Evolutionary conservation across 2,888 invertebrate genomes (phyloP), one percentile per base, ranked within the genome.

Genomic region (Acheta domesticus): DNA sequence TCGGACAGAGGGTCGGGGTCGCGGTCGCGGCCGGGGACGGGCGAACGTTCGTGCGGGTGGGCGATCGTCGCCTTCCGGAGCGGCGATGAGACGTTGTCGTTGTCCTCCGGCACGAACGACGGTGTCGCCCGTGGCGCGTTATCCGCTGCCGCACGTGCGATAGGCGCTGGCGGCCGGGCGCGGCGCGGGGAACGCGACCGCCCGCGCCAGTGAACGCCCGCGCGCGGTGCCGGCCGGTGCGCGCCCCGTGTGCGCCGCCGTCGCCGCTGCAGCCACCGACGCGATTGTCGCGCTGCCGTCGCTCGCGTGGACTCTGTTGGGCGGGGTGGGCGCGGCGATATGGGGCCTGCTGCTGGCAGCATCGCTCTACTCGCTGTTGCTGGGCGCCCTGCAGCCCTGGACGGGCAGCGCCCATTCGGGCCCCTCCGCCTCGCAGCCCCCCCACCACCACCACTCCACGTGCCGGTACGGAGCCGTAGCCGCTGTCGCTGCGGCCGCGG

Each of bases 281-380:
- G 62, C 36, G 8, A 36, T 62, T n/a, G 62, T 16, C 50, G 77
- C 20, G 20, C 49, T 48, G 48, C 20, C 49, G 12, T 19, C 48
- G 48, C 48, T 75, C 19, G 20, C 62, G 62, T 79, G 79, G 79
- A 79, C 76, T 50, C 11, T 62, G 14, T 49, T 79, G 23, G 49
- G n/a, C n/a, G 76, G 77, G 73, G 77, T 16, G 20, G 49, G 62
- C 12, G 76, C 76, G 76, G 16, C 75, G 2, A 4, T 80, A 12
- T 80, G 80, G 80, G 49, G 74, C 20, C 48, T 80, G 16, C 75
- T 80, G 19, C 78, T 80, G 36, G 78, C 80, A 5, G 74, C 74
- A 48, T 76, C 76, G 16, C 62, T 77, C 21, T 78, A 78, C 73
- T 80, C 77, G 16, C 23, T 80, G 16, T 19, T 80, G 74, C 48